Conservation (phyloP, 2,797 vertebrate species). For the Melanotaenia trifasciata region DNA sequence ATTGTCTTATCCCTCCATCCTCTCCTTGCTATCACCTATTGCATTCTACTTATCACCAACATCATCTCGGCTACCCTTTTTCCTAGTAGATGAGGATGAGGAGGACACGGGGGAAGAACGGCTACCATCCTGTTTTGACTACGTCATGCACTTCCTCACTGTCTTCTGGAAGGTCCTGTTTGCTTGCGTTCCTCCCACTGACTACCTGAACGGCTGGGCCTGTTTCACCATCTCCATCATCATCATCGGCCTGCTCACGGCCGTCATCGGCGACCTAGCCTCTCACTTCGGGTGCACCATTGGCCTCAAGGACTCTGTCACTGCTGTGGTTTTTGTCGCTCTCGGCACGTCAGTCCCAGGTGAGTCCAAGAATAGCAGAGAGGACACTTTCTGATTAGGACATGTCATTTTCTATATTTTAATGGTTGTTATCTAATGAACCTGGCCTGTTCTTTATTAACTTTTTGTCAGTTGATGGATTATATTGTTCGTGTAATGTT, state of each 20-base stretch:
- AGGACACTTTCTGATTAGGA: not conserved
- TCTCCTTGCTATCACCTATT: constrained; percentile 30
- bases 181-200: constrained; percentile 95
- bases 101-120: constrained; percentile 94
- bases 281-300: constrained; percentile 99
- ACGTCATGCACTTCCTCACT: constrained; percentile 99
- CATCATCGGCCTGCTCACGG: constrained; percentile 95
- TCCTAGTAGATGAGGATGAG: constrained; percentile 91
- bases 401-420: not conserved
- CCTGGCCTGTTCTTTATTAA: constrained; percentile 2
- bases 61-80: constrained; percentile 38
- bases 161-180: constrained; percentile 99
- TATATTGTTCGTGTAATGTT: not conserved
- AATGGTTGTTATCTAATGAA: not conserved
- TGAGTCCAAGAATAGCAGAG: constrained; percentile 60
- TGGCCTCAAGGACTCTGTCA: constrained; percentile 97
- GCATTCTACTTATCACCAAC: constrained; percentile 1
- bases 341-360: constrained; percentile 97
- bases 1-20: constrained; percentile 8
- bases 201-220: constrained; percentile 97
- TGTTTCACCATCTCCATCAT: constrained; percentile 92
- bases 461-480: constrained; percentile 13
- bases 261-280: constrained; percentile 94
- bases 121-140: constrained; percentile 97
- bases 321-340: constrained; percentile 94